Conservation (phyloP, 2,113 vertebrate species). For the Oostethus manadensis region DNA sequence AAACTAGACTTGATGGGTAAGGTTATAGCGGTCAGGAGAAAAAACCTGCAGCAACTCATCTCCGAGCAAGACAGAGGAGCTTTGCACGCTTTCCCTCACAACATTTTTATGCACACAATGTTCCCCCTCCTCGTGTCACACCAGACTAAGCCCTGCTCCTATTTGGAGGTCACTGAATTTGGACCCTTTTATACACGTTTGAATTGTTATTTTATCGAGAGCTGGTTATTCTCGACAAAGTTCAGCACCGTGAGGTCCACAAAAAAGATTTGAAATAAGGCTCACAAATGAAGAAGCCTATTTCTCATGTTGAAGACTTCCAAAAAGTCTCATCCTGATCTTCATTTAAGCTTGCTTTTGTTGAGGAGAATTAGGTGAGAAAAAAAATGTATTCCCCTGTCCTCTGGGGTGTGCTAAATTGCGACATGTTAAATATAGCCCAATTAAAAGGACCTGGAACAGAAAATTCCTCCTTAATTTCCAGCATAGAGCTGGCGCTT, state of each 20-base stretch:
- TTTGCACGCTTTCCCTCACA: background rate
- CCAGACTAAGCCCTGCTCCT: background rate
- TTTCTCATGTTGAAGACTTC: background rate
- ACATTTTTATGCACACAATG: background rate
- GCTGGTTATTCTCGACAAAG: background rate
- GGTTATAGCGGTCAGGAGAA: constrained; percentile 28
- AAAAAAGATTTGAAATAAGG: background rate
- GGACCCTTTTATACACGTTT: background rate
- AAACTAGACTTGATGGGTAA: constrained; percentile 30
- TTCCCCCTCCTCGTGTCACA: background rate
- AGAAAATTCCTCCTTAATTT: constrained; percentile 57
- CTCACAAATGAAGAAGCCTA: background rate
- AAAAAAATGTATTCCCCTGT: background rate
- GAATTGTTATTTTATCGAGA: background rate
- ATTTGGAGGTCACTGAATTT: background rate
- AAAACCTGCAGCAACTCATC: constrained; percentile 14
- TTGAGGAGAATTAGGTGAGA: background rate
- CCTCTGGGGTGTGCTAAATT: constrained; percentile 21
- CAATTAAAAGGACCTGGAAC: constrained; percentile 53
- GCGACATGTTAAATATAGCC: constrained; percentile 54
- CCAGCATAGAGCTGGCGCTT: constrained; percentile 7
- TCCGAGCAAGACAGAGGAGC: background rate
- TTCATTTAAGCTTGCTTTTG: background rate
- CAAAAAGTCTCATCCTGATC: background rate
- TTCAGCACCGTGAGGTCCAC: background rate